Base-by-base conservation (phyloP, 2,888 invertebrate genomes). In the Xanthorhoe spadicearia region DNA sequence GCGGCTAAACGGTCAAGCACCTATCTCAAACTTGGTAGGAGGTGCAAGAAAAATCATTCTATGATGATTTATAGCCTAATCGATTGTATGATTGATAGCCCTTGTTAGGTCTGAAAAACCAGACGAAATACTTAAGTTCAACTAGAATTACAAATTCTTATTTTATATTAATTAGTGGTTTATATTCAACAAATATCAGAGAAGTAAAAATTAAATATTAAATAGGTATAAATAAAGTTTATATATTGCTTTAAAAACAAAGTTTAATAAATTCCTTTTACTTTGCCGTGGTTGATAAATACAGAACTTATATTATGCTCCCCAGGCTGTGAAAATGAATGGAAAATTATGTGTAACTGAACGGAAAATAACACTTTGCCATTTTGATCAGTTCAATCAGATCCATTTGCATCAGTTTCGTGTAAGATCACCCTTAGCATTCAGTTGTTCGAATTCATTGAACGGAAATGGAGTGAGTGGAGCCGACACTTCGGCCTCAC, bases 381-480 rank as follows among this genome's bases (percentile, higher is more conserved):
- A 43, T 43, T 48, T 48, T 48, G 48, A 48, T 48, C 48, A 17
- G 15, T 17, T 43, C 38, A 43, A 48, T 48, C 15, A 15, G 17
- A 15, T 48, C 5, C 23, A 51, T 51, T 23, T 51, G 19, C 13
- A 19, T 13, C 19, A 19, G 28, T 53, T 2, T n/a, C 23, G 8
- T 59, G 50, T 61, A n/a, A 13, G 9, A 52, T 49, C 51, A 49
- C 43, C 63, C 50, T 52, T 57, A 72, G 49, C 74, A 76, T 75
- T 69, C 69, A 74, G 76, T 77, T 75, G 75, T 73, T 75, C 71
- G 70, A 73, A 75, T 77, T 75, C 68, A 74, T 74, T 74, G 76
- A 75, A 74, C 71, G 74, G 75, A 80, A 85, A 84, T 80, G 70
- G 80, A 81, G 65, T 78, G 77, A 79, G 76, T 79, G 83, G 79